Percentiles rank a stretch among this genome's conserved stretches.
Evolutionary conservation across 2,888 invertebrate genomes (phyloP).

Genomic region (Diaprepes abbreviatus): DNA sequence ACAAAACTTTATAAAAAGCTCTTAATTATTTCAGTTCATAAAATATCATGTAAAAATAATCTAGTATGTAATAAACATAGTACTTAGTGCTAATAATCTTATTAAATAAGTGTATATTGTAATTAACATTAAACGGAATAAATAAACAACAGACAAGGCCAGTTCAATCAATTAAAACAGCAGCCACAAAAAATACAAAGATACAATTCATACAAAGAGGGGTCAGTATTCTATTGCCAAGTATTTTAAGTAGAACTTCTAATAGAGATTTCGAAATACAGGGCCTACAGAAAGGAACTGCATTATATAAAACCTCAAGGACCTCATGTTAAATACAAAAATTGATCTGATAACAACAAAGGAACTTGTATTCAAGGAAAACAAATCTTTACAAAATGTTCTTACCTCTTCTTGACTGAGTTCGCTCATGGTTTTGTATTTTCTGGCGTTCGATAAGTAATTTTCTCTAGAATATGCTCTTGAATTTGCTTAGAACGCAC

Average conservation of each 20-base stretch:
- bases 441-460: slow-evolving; percentile 30
- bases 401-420: slow-evolving; percentile 91
- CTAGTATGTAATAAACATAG: neutral
- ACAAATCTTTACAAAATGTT: slow-evolving; percentile 58
- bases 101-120: slow-evolving; percentile 3
- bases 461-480: slow-evolving; percentile 32
- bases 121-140: slow-evolving; percentile 7
- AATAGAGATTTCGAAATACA: neutral
- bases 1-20: too few species aligned
- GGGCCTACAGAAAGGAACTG: neutral
- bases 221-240: neutral
- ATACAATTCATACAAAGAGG: neutral
- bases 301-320: slow-evolving; percentile 22
- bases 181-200: neutral
- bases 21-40: too few species aligned
- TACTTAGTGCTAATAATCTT: neutral
- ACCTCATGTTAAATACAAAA: slow-evolving; percentile 24
- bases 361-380: slow-evolving; percentile 32
- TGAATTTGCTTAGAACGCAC: slow-evolving; percentile 52
- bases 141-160: slow-evolving; percentile 11
- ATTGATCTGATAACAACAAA: slow-evolving; percentile 55
- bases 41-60: too few species aligned
- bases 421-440: slow-evolving; percentile 78
- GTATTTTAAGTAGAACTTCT: neutral
- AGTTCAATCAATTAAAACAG: slow-evolving; percentile 10